Evolutionary conservation across 1,140 invertebrate genomes (phyloP), one percentile per base, ranked within the genome.

Genomic region (Hycleus cichorii): DNA sequence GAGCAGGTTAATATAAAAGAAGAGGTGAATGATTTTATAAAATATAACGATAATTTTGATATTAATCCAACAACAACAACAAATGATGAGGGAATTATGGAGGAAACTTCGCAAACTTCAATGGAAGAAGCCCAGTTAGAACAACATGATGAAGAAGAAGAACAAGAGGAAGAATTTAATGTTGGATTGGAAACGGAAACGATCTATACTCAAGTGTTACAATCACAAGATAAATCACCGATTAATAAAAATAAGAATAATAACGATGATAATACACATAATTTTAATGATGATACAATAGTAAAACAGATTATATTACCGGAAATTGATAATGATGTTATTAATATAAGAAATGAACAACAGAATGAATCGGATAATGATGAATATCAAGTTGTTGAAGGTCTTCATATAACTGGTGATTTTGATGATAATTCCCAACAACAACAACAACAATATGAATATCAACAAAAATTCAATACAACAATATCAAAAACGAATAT

Each of bases 301-400:
- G 9, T 42, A 10, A 42, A 42, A n/a, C 11, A 42, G 5, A 4
- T n/a, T 8, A 10, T 42, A 7, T 9, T 42, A 11, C 9, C 40
- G 10, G 9, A 11, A n/a, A 42, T 42, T 42, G 9, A 42, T n/a
- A 42, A n/a, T n/a, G 9, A n/a, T 11, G 10, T 8, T 42, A 3
- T 4, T n/a, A 11, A 42, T 42, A 9, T 38, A 9, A 47, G 1
- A 39, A 32, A 45, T 2, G 55, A 59, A 25, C 57, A 63, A 49
- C 59, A 11, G 40, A 42, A 57, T 49, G 58, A 63, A 42, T 60
- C 58, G 0, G 58, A 60, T 46, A 52, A 49, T 18, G 53, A 60
- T n/a, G 61, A 65, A 24, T 67, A 63, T 56, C 49, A 67, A 39
- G 58, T 64, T 25, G 62, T 62, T 2, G 64, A 65, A 40, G 57